Base-by-base conservation (phyloP, 2,888 invertebrate species). In the Mesorhabditis spiculigera region DNA sequence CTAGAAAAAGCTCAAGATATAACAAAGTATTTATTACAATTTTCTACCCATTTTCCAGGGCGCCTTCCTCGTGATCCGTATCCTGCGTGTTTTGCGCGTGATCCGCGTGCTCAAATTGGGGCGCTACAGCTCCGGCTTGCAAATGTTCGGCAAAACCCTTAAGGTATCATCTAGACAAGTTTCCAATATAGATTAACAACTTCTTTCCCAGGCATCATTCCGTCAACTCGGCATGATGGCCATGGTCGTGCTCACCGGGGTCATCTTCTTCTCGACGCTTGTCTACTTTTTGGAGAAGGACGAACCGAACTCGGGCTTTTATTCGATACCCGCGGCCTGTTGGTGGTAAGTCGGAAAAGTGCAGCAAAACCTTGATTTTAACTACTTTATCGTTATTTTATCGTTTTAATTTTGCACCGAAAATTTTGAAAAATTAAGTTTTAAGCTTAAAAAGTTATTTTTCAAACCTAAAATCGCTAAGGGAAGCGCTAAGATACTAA, bases 241-340 rank as follows among this genome's bases (percentile, higher is more conserved):
- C 5, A 82, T 83, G 80, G 83, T 83, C 6, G 81, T 83, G 42
- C 70, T 79, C 69, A 83, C 83, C 5, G 82, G 83, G 8, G 82
- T 83, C 65, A 81, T 83, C 43, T 82, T 83, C 77, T 83, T 83
- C 76, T 78, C 79, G 5, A 82, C 83, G 8, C 71, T 83, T 8
- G 79, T 83, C 43, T 83, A 83, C 71, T 83, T 81, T 68, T 70
- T 83, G 8, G 83, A 83, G 68, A 83, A 83, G 70, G 83, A 83
- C 68, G 83, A 83, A 41, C 82, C 82, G 1, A 71, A 71, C 10
- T 76, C 82, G 4, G 72, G 76, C 5, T 83, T 83, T 74, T 68
- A 73, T 45, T 81, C 81, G 10, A 83, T 83, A 63, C 83, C 83
- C 5, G 82, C 81, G 2, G 82, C 83, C 13, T 82, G 78, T 69